A percentile compares a stretch with the other conserved stretches of the same genome.
phyloP scores from a whole-genome alignment of 2,113 vertebrate species.

The Phylloscopus trochilus region DNA sequence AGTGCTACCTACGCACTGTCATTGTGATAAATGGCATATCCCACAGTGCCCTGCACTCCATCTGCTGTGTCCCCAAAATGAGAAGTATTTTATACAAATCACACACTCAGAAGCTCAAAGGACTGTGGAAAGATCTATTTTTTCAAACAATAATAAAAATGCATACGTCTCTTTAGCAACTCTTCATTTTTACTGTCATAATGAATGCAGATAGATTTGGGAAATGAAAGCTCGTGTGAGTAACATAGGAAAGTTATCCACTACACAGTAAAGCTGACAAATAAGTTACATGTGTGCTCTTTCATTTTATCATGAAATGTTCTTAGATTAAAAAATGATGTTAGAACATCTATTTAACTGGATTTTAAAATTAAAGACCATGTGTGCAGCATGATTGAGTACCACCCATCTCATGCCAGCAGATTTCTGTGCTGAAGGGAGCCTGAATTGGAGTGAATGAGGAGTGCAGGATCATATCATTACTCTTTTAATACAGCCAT shows the following conservation, averaged over 20 bases:
- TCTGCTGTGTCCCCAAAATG: slow-evolving; percentile 74
- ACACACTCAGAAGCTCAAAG: slow-evolving; percentile 51
- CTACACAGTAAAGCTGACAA: slow-evolving; percentile 11
- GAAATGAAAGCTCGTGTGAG: slow-evolving; percentile 40
- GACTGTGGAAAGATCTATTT: slow-evolving; percentile 43
- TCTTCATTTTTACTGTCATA: slow-evolving; percentile 52
- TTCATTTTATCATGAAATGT: slow-evolving; percentile 44
- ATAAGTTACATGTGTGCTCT: slow-evolving; percentile 44
- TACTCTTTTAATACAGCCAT: slow-evolving; percentile 22
- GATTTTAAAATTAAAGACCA: slow-evolving; percentile 54
- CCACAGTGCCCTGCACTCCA: slow-evolving; percentile 79
- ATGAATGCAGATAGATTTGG: slow-evolving; percentile 27
- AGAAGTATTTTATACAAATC: slow-evolving; percentile 67
- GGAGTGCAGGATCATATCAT: slow-evolving; percentile 16
- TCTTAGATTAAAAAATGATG: slow-evolving; percentile 44
- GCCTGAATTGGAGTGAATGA: slow-evolving; percentile 30
- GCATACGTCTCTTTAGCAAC: slow-evolving; percentile 48
- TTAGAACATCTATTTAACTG: neutral
- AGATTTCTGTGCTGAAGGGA: slow-evolving; percentile 21
- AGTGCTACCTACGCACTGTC: slow-evolving; percentile 73
- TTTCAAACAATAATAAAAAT: slow-evolving; percentile 57
- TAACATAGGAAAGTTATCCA: slow-evolving; percentile 13
- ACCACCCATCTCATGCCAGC: slow-evolving; percentile 9
- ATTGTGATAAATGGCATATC: slow-evolving; percentile 84
- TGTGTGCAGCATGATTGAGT: slow-evolving; percentile 36